These are phyloP conservation scores for Xenopus laevis DNA, from an alignment of 2,113 vertebrate genomes.

Conservation along the genomic window DNA sequence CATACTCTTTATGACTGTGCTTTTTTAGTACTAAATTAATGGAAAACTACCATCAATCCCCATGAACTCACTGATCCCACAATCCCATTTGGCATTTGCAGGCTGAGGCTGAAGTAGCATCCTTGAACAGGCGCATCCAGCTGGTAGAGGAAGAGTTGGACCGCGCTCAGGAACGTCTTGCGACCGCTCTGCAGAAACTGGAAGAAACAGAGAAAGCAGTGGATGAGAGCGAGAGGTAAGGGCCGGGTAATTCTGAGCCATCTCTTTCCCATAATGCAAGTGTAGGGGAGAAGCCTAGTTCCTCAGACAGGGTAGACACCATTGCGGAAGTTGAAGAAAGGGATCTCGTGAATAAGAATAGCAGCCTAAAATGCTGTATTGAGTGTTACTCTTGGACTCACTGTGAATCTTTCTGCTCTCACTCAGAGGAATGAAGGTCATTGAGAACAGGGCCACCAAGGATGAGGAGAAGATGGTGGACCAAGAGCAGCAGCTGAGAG, in stretches of 20 bases:
- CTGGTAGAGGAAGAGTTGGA: constrained; percentile 97
- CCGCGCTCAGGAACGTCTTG: constrained; percentile 91
- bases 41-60: background rate
- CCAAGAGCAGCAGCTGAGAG: constrained; percentile 98
- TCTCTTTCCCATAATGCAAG: no score
- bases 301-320: no score
- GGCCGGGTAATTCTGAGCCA: background rate
- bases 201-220: constrained; percentile 96
- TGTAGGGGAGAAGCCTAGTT: no score
- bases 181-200: constrained; percentile 91
- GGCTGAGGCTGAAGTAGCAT: constrained; percentile 96
- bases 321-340: no score
- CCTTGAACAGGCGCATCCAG: constrained; percentile 93
- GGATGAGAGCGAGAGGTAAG: constrained; percentile 93
- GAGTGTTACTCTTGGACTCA: no score
- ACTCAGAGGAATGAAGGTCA: constrained; percentile 97
- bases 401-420: background rate
- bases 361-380: no score
- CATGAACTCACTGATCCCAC: background rate
- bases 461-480: constrained; percentile 98
- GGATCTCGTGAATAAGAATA: no score
- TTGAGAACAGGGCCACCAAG: constrained; percentile 93
- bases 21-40: background rate
- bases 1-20: no score
- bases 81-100: constrained; percentile 44